Percentiles rank a stretch among this genome's conserved stretches.
These are phyloP conservation scores for Brachionus paranguensis DNA, from an alignment of 1,140 invertebrate species.

Conservation along the genomic window DNA sequence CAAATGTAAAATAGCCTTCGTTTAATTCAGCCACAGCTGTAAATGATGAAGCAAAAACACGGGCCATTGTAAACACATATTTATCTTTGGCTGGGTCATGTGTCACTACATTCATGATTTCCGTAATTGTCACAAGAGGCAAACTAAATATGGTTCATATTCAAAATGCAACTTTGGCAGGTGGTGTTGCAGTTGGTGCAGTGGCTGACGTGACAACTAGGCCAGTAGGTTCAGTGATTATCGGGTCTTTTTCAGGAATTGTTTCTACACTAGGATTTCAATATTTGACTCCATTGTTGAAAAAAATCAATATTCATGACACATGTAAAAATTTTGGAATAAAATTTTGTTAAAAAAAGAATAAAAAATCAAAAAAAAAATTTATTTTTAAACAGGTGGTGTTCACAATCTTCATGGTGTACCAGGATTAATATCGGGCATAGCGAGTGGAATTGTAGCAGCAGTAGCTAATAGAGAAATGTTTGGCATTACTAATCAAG, in stretches of 20 bases:
- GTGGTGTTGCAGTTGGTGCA: constrained; percentile 63
- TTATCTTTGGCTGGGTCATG: constrained; percentile 74
- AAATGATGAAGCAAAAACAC: constrained; percentile 64
- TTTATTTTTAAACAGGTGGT: constrained; percentile 58
- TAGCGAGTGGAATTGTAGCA: constrained; percentile 55
- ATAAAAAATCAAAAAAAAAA: too few species aligned
- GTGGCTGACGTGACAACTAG: constrained; percentile 71
- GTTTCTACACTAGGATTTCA: constrained; percentile 78
- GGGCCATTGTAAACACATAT: constrained; percentile 87
- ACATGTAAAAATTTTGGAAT: neutral
- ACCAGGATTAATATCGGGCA: constrained; percentile 76
- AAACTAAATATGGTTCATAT: constrained; percentile 50
- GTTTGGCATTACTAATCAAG: too few species aligned
- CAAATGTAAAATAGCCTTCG: constrained; percentile 61
- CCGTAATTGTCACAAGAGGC: constrained; percentile 64
- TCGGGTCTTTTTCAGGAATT: constrained; percentile 72
- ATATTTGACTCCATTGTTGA: constrained; percentile 67
- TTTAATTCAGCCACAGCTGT: constrained; percentile 77
- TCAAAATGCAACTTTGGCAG: constrained; percentile 59
- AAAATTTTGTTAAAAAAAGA: neutral
- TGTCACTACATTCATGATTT: constrained; percentile 74
- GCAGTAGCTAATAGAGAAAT: too few species aligned
- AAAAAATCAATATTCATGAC: constrained; percentile 29
- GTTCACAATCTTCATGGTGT: constrained; percentile 92
- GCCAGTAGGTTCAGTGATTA: constrained; percentile 73